phyloP scores from a whole-genome alignment of 2,797 vertebrate species.

The Gobio occitaniae region DNA sequence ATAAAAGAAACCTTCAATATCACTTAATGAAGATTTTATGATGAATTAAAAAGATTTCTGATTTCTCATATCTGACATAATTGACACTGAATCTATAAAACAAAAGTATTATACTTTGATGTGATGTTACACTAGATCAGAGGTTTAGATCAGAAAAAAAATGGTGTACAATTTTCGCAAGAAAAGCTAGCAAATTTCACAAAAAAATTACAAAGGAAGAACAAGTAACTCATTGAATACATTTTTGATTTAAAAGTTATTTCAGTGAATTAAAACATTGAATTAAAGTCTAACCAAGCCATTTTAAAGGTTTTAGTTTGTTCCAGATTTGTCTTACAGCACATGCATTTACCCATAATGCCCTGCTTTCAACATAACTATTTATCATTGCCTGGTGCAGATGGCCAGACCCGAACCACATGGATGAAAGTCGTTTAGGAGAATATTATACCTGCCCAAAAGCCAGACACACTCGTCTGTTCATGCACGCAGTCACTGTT shows the following conservation, averaged over 20 bases:
- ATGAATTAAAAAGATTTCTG: not conserved
- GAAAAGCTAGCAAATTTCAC: no score
- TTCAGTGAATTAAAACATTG: no score
- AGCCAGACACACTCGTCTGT: not conserved
- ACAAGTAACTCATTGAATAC: no score
- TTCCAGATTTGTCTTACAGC: not conserved
- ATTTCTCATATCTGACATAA: no score
- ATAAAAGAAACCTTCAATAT: not conserved
- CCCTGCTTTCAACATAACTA: not conserved
- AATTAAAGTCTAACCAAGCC: not conserved
- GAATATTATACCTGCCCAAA: conserved; percentile 28
- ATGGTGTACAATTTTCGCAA: no score
- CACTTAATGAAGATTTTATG: not conserved
- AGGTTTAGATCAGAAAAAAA: no score
- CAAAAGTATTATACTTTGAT: no score
- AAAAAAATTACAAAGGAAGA: no score
- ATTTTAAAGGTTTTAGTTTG: not conserved
- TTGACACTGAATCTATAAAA: no score
- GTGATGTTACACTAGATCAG: no score
- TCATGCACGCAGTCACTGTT: not conserved
- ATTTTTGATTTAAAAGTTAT: no score
- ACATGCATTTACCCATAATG: conserved; percentile 6
- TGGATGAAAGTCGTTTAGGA: conserved; percentile 12
- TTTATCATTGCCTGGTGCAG: not conserved
- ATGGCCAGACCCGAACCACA: not conserved